These are phyloP conservation scores for Tadarida brasiliensis DNA, from an alignment of 2,797 vertebrate species.

Conservation along the genomic window DNA sequence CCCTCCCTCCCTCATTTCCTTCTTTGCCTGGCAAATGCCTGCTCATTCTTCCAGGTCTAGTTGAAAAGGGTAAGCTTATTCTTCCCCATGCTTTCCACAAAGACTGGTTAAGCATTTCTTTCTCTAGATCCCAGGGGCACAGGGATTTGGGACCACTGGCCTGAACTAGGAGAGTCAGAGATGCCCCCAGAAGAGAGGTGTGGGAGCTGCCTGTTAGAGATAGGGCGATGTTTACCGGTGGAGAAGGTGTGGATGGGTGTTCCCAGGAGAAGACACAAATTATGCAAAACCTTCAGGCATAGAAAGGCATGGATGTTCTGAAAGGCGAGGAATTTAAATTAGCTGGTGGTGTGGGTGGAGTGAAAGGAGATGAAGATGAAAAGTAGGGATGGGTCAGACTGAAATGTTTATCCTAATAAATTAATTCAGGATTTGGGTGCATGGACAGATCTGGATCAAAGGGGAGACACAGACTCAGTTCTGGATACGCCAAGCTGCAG, in stretches of 20 bases:
- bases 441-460: neutral
- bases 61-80: neutral
- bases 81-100: neutral
- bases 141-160: neutral
- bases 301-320: neutral
- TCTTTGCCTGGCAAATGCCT: neutral
- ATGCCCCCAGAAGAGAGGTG: rapidly evolving
- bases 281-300: rapidly evolving
- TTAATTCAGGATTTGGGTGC: neutral
- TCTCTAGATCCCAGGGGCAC: neutral
- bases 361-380: neutral
- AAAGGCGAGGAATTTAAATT: neutral
- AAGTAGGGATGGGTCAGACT: rapidly evolving
- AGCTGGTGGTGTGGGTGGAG: neutral
- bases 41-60: neutral
- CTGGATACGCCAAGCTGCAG: neutral
- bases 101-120: neutral
- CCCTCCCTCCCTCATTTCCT: neutral
- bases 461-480: neutral
- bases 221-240: neutral
- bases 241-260: neutral
- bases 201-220: neutral
- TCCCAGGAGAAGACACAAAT: neutral
- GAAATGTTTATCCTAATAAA: neutral
- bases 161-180: neutral